Evolutionary conservation across 1,140 invertebrate species (phyloP).

Genomic region (Penaeus japonicus): DNA sequence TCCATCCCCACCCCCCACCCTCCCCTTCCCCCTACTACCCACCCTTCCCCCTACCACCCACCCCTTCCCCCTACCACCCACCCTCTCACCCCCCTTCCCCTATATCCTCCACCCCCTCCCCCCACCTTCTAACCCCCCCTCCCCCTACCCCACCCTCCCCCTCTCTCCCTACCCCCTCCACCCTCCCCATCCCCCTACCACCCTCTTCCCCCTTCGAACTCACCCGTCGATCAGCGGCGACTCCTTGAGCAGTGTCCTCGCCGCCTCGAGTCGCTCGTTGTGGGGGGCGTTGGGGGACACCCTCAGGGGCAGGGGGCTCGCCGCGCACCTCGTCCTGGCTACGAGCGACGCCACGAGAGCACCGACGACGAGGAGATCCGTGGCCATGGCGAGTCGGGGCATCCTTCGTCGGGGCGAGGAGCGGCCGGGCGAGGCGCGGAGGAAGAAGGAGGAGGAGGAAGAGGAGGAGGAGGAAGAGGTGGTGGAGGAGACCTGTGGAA

Average conservation of each 20-base stretch:
- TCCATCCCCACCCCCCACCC: not conserved
- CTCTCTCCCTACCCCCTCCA: not conserved
- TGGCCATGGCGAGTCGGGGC: too few relatives aligned
- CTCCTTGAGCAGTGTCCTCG: not conserved
- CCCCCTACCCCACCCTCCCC: not conserved
- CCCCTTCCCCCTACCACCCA: not conserved
- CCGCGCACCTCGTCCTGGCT: not conserved
- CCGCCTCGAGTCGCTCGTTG: not conserved
- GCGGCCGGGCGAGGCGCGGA: not conserved
- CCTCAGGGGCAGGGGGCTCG: not conserved
- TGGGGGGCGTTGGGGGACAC: not conserved
- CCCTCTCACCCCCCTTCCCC: not conserved
- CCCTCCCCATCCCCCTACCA: too few relatives aligned
- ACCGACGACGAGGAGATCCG: not conserved
- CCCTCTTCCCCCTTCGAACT: not conserved
- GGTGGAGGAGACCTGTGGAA: not conserved
- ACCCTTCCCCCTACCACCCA: not conserved
- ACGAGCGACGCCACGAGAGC: not conserved
- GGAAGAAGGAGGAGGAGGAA: too few relatives aligned
- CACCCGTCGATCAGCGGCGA: conserved; percentile 18
- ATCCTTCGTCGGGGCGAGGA: not conserved
- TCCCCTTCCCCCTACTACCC: not conserved
- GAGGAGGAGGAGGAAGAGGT: too few relatives aligned
- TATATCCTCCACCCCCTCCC: not conserved
- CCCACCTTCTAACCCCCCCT: not conserved